These are phyloP conservation scores for Neomonachus schauinslandi DNA, from an alignment of 2,113 vertebrate genomes.

Conservation along the genomic window DNA sequence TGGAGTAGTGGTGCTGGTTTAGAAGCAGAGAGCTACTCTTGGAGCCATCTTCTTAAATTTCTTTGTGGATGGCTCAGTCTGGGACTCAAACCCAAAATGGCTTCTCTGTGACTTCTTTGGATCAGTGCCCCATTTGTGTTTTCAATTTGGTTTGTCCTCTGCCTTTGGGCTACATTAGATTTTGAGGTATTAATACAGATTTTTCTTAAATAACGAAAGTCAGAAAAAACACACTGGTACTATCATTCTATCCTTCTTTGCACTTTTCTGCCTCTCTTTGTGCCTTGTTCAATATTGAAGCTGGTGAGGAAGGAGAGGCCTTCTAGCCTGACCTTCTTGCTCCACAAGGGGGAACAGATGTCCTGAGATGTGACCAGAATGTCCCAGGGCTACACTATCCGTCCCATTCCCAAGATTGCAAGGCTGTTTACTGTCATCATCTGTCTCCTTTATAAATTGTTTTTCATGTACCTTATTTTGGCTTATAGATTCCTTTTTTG, in stretches of 20 bases:
- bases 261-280: neutral
- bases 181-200: neutral
- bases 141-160: neutral
- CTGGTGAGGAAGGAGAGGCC: neutral
- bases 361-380: neutral
- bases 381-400: neutral
- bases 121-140: neutral
- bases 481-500: neutral
- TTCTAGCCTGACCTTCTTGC: neutral
- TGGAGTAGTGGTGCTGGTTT: neutral
- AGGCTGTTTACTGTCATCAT: neutral
- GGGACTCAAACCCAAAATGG: neutral
- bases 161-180: neutral
- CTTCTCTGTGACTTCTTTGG: neutral
- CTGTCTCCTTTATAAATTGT: neutral
- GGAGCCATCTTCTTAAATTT: neutral
- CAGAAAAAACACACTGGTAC: neutral
- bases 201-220: neutral
- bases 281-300: neutral
- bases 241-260: neutral
- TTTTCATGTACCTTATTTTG: neutral
- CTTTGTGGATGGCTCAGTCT: neutral
- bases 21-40: neutral
- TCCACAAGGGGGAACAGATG: neutral
- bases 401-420: neutral